phyloP scores from a whole-genome alignment of 2,888 invertebrate species.

The Aquatica leii region DNA sequence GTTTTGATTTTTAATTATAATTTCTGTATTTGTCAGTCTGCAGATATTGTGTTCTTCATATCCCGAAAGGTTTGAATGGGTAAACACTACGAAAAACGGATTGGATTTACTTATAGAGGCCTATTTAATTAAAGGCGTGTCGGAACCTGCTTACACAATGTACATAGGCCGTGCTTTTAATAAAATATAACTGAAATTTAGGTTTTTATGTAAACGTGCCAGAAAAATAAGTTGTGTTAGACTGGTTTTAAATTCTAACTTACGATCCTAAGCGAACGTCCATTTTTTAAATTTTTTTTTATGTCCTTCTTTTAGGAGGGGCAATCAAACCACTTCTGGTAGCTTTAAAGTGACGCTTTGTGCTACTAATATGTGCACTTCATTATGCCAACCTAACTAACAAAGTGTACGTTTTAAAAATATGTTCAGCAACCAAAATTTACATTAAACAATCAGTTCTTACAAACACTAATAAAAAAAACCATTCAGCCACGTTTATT shows the following conservation, averaged over 20 bases:
- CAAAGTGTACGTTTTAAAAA: too few species aligned
- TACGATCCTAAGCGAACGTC: neutral
- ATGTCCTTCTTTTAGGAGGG: too few species aligned
- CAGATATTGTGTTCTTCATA: constrained; percentile 6
- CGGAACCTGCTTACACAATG: neutral
- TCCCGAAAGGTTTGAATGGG: constrained; percentile 1
- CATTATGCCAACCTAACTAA: too few species aligned
- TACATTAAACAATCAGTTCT: too few species aligned
- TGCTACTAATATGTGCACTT: too few species aligned
- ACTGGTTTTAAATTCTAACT: neutral
- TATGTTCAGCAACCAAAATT: too few species aligned
- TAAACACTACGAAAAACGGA: neutral
- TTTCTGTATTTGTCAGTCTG: neutral
- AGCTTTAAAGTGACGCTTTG: too few species aligned
- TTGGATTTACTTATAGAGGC: neutral
- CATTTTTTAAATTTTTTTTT: too few species aligned
- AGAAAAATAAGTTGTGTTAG: neutral
- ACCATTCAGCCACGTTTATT: too few species aligned
- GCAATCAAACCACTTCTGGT: too few species aligned
- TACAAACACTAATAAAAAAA: too few species aligned
- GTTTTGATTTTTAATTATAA: neutral
- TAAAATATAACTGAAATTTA: neutral
- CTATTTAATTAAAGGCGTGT: neutral
- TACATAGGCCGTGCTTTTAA: constrained; percentile 7
- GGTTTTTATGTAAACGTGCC: neutral